phyloP scores from a whole-genome alignment of 1,140 invertebrate species.

The Muscidifurax raptorellus region DNA sequence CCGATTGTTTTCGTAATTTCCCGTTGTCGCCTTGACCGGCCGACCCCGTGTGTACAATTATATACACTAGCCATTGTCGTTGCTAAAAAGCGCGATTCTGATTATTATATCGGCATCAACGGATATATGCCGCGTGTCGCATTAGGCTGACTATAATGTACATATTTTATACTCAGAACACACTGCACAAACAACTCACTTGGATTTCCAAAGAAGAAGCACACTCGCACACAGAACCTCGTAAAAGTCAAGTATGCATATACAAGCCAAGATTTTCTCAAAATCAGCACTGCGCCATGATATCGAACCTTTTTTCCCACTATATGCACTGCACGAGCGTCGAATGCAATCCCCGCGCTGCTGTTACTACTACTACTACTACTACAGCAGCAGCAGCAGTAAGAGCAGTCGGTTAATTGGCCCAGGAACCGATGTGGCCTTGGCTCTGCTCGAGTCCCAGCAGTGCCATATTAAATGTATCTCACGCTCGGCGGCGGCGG shows the following conservation, averaged over 20 bases:
- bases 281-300: background rate
- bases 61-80: background rate
- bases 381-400: background rate
- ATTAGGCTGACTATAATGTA: background rate
- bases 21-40: conserved; percentile 33
- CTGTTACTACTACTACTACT: too few relatives aligned
- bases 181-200: background rate
- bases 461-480: conserved; percentile 48
- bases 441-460: background rate
- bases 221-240: background rate
- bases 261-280: background rate
- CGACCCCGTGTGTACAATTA: background rate
- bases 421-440: conserved; percentile 36
- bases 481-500: conserved; percentile 46
- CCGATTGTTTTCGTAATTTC: conserved; percentile 46
- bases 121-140: background rate
- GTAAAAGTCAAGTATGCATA: too few relatives aligned
- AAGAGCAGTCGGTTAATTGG: conserved; percentile 24
- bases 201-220: background rate
- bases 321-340: background rate
- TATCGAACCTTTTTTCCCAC: background rate
- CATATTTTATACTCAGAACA: too few relatives aligned
- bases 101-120: background rate
- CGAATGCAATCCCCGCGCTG: background rate
- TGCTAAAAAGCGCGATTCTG: conserved; percentile 4